Conservation (phyloP, 2,888 invertebrate genomes). For the Bimastos eiseni region DNA sequence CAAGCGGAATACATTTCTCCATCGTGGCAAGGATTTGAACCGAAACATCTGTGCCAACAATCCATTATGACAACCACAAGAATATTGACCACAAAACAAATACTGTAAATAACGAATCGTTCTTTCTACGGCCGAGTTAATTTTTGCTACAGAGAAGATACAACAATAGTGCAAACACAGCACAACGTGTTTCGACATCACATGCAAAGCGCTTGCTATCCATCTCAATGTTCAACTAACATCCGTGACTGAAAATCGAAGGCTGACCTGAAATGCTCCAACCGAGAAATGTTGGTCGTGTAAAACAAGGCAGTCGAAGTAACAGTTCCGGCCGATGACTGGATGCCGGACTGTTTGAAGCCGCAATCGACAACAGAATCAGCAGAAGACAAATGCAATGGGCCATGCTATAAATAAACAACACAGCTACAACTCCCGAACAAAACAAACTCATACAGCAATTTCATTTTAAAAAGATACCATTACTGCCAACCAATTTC, state of each 20-base stretch:
- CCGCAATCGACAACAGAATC: constrained; percentile 14
- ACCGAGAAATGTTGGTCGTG: neutral
- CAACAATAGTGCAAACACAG: no score
- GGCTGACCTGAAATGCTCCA: neutral
- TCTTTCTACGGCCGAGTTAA: no score
- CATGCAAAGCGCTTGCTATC: no score
- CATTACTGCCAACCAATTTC: neutral
- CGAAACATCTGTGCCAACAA: neutral
- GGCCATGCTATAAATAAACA: constrained; percentile 24
- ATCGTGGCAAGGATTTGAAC: neutral
- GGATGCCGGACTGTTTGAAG: neutral
- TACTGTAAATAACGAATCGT: no score
- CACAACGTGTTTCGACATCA: no score
- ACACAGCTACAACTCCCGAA: neutral
- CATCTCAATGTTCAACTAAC: no score
- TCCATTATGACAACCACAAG: neutral
- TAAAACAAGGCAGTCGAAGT: neutral
- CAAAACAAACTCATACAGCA: neutral
- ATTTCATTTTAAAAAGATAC: neutral
- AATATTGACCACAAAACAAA: neutral
- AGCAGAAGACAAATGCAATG: constrained; percentile 22
- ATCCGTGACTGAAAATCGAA: neutral
- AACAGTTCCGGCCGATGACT: neutral
- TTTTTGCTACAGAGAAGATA: no score
- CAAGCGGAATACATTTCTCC: neutral